Evolutionary conservation across 2,797 vertebrate species (phyloP).

Genomic region (Lacerta agilis): DNA sequence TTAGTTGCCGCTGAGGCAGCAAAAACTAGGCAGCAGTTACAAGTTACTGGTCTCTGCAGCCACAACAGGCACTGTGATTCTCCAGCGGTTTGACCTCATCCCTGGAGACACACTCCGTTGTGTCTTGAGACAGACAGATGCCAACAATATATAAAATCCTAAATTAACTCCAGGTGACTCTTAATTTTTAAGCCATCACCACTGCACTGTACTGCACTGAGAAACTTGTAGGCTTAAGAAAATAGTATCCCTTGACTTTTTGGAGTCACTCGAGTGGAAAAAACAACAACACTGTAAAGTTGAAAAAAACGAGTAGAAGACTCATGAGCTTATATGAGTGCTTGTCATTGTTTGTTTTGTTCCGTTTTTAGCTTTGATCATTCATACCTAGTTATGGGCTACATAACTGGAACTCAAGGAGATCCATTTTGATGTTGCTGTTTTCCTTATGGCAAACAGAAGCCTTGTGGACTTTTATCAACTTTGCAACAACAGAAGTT

Average conservation of each 20-base stretch:
- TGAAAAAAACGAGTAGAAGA: neutral
- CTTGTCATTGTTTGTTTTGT: no score
- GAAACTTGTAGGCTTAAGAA: neutral
- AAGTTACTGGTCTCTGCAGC: no score
- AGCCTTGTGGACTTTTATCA: constrained; percentile 14
- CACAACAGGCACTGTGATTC: no score
- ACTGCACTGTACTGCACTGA: neutral
- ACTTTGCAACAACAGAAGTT: constrained; percentile 22
- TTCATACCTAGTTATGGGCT: constrained; percentile 9
- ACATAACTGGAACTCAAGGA: neutral
- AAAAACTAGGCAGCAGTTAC: no score
- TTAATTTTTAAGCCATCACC: neutral
- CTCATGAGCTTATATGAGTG: neutral
- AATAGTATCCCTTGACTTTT: neutral
- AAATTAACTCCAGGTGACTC: accelerated
- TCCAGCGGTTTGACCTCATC: no score
- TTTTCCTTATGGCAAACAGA: constrained; percentile 5
- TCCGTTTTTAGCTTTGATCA: neutral
- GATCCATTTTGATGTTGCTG: neutral
- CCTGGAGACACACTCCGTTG: no score
- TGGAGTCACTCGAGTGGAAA: neutral
- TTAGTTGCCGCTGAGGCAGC: no score
- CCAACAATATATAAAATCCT: neutral
- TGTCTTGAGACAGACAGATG: no score
- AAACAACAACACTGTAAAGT: neutral